phyloP scores from a whole-genome alignment of 1,140 invertebrate genomes.

The Lanistes nyassanus region DNA sequence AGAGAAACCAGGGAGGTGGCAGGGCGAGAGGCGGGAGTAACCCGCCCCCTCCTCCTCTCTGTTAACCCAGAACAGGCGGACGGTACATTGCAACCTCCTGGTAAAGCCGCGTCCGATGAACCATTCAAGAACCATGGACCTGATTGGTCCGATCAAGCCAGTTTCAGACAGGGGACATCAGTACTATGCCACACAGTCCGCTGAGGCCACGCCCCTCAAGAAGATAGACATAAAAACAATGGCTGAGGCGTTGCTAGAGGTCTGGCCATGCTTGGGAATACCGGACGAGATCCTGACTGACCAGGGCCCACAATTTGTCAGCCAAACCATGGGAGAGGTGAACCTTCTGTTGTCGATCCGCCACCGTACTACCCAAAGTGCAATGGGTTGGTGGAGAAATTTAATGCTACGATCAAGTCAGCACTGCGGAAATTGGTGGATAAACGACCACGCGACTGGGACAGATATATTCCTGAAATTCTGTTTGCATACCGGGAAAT shows the following conservation, averaged over 20 bases:
- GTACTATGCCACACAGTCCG: too few relatives aligned
- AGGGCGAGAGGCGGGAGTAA: too few relatives aligned
- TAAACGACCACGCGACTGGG: conserved; percentile 52
- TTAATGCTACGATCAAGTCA: conserved; percentile 46
- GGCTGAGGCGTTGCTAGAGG: conserved; percentile 6
- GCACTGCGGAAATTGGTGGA: conserved; percentile 42
- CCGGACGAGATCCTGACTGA: conserved; percentile 39
- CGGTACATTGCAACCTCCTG: too few relatives aligned
- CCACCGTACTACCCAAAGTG: conserved; percentile 15
- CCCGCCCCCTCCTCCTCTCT: too few relatives aligned
- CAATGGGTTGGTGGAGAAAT: conserved; percentile 34
- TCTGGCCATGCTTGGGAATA: conserved; percentile 6
- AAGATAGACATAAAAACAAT: conserved; percentile 26
- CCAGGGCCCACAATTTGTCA: conserved; percentile 37
- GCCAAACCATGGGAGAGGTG: conserved; percentile 37
- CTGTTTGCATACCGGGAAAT: conserved; percentile 26
- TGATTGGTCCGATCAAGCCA: too few relatives aligned
- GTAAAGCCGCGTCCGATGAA: too few relatives aligned
- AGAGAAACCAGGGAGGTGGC: too few relatives aligned
- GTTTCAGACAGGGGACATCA: too few relatives aligned
- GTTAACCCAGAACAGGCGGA: too few relatives aligned
- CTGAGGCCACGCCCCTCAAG: too few relatives aligned
- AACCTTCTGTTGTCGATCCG: conserved; percentile 24
- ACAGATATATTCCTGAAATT: conserved; percentile 40
- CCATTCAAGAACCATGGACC: too few relatives aligned